Conservation (phyloP, 2,113 vertebrate genomes). For the Xiphophorus maculatus region DNA sequence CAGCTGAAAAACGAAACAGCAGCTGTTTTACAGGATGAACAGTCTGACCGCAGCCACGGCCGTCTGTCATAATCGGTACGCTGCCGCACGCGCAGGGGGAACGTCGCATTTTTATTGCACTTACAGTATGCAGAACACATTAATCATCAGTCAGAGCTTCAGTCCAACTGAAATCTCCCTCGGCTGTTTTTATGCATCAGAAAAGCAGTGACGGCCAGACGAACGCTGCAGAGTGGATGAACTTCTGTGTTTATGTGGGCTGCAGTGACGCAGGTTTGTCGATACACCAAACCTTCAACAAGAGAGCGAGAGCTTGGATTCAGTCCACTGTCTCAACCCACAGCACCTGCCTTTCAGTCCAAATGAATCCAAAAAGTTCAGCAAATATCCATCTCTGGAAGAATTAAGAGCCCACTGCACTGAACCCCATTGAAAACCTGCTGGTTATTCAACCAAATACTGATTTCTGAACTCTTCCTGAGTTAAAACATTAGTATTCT, state of each 20-base stretch:
- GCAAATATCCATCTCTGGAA: not conserved
- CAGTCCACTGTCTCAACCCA: not conserved
- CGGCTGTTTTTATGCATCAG: slow-evolving; percentile 22
- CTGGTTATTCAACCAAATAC: no score
- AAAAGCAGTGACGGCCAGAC: slow-evolving; percentile 8
- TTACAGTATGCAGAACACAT: slow-evolving; percentile 16
- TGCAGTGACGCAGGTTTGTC: not conserved
- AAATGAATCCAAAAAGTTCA: not conserved
- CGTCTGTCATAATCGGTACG: not conserved
- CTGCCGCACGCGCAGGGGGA: not conserved
- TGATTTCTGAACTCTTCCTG: no score
- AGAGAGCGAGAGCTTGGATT: not conserved
- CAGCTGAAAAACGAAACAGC: not conserved
- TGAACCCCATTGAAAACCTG: no score
- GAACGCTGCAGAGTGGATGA: slow-evolving; percentile 21
- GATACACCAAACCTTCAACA: no score
- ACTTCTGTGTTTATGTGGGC: not conserved
- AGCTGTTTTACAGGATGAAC: not conserved
- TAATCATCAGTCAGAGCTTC: slow-evolving; percentile 30
- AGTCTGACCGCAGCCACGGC: not conserved
- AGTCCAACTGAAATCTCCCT: slow-evolving; percentile 15
- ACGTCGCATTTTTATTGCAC: slow-evolving; percentile 21
- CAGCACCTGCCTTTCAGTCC: not conserved
- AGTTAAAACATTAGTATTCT: no score
- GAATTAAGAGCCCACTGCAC: no score